Evolutionary conservation across 2,888 invertebrate genomes (phyloP).

Genomic region (Apeira syringaria): DNA sequence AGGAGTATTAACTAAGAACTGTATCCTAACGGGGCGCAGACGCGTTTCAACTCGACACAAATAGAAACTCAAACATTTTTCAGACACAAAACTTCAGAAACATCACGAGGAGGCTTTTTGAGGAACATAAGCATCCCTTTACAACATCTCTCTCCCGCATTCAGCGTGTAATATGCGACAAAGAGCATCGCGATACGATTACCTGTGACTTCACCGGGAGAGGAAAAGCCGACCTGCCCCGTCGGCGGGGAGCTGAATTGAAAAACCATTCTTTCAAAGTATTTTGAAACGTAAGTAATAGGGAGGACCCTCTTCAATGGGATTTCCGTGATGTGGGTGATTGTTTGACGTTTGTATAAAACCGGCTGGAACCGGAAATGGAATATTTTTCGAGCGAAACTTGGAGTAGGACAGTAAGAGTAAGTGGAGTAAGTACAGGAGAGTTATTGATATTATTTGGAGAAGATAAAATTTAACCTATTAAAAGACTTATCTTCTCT

Average conservation of each 20-base stretch:
- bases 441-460: conserved; percentile 1
- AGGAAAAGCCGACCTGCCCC: conserved; percentile 24
- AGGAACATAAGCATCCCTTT: conserved; percentile 25
- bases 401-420: too few species aligned
- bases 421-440: too few species aligned
- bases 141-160: conserved; percentile 30
- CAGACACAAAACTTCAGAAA: conserved; percentile 29
- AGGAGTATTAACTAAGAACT: conserved; percentile 8
- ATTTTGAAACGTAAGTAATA: conserved; percentile 22
- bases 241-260: conserved; percentile 18
- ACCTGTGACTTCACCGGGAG: conserved; percentile 23
- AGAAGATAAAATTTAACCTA: conserved; percentile 12
- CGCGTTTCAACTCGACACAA: neutral
- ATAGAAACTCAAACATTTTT: neutral
- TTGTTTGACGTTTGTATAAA: conserved; percentile 49
- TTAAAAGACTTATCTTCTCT: too few species aligned
- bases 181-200: conserved; percentile 28
- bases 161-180: conserved; percentile 28
- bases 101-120: conserved; percentile 23
- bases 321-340: conserved; percentile 38
- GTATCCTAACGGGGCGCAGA: neutral
- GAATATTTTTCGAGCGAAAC: conserved; percentile 10
- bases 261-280: conserved; percentile 34
- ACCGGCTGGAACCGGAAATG: conserved; percentile 28
- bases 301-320: conserved; percentile 41